Conservation (phyloP, 1,140 invertebrate genomes). For the Trachymyrmex septentrionalis region DNA sequence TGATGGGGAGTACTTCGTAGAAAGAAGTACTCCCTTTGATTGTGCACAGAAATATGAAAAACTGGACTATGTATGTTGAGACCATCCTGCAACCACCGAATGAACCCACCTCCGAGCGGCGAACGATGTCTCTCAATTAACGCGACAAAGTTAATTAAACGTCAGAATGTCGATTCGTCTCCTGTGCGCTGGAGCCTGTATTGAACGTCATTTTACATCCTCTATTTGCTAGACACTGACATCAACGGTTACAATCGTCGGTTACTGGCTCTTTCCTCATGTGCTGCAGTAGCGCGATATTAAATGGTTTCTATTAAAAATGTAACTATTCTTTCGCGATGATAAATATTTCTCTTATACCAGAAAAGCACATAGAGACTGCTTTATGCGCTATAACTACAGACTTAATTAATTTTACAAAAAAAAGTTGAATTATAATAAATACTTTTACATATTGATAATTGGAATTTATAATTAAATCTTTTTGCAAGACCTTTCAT, state of each 20-base stretch:
- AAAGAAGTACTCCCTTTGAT: constrained; percentile 3
- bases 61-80: not conserved
- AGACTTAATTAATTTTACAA: constrained; percentile 49
- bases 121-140: constrained; percentile 62
- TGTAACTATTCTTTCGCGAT: constrained; percentile 1
- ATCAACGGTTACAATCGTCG: constrained; percentile 50
- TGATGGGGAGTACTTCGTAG: not conserved
- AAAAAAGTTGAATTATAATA: constrained; percentile 13
- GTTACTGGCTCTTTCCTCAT: constrained; percentile 20
- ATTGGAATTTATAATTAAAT: constrained; percentile 18
- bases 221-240: constrained; percentile 52
- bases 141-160: constrained; percentile 63
- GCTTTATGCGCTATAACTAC: constrained; percentile 11
- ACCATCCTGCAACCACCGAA: constrained; percentile 26
- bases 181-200: constrained; percentile 21
- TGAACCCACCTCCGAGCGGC: constrained; percentile 12
- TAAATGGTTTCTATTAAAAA: constrained; percentile 58
- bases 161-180: constrained; percentile 64
- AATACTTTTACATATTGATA: not conserved
- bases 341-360: constrained; percentile 49
- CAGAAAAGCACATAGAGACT: not conserved
- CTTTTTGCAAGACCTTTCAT: constrained; percentile 2
- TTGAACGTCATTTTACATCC: constrained; percentile 56
- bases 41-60: constrained; percentile 41
- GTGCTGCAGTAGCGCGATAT: constrained; percentile 39